A percentile compares a stretch with the other conserved stretches of the same genome.
These are phyloP conservation scores for Paracanthobrama guichenoti DNA, from an alignment of 2,113 vertebrate species.

Conservation along the genomic window DNA sequence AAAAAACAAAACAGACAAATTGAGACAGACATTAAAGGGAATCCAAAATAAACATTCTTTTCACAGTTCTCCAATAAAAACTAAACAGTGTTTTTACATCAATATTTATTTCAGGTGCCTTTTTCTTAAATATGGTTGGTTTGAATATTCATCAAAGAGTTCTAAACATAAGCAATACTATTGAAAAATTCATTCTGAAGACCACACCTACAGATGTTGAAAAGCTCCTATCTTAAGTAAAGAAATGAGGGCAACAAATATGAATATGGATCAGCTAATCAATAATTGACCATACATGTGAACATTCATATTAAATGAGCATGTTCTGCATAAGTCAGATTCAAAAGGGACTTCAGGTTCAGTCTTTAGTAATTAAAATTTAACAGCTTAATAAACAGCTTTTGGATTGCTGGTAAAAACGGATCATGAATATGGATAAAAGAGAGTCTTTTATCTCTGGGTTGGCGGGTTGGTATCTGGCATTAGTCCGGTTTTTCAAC, in stretches of 20 bases:
- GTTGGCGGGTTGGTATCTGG: neutral
- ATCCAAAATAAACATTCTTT: neutral
- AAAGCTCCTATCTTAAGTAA: neutral
- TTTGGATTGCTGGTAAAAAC: neutral
- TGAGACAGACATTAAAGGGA: neutral
- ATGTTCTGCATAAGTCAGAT: constrained; percentile 22
- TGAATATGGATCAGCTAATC: neutral
- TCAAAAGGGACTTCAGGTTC: neutral
- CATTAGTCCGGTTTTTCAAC: neutral
- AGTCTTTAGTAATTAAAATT: constrained; percentile 18
- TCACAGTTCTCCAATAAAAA: neutral
- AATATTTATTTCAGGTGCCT: neutral
- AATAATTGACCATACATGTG: neutral
- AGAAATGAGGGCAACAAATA: neutral
- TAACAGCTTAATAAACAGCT: constrained; percentile 18
- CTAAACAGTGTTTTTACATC: neutral
- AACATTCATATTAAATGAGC: neutral
- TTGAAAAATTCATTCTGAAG: neutral
- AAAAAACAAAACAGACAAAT: neutral
- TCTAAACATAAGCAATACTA: neutral
- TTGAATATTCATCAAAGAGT: neutral
- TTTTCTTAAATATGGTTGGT: neutral
- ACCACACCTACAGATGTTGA: constrained; percentile 8
- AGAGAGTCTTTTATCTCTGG: constrained; percentile 32
- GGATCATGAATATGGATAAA: constrained; percentile 29